phyloP scores from a whole-genome alignment of 2,888 invertebrate species.

The Diogma glabrata region DNA sequence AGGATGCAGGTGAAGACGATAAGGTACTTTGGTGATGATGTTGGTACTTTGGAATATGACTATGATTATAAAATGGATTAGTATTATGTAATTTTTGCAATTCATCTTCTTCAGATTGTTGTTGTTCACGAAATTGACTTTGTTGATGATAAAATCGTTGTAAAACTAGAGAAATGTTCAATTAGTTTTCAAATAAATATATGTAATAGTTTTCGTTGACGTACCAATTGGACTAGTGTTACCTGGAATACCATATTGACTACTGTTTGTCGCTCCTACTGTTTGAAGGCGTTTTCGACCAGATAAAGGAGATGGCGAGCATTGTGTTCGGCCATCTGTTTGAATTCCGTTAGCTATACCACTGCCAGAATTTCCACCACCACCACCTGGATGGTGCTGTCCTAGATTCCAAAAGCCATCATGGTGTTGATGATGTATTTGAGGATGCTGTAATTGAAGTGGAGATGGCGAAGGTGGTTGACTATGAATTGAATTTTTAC shows the following conservation, averaged over 20 bases:
- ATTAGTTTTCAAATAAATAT: neutral
- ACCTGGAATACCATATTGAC: conserved; percentile 39
- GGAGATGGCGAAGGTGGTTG: conserved; percentile 20
- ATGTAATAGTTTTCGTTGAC: neutral
- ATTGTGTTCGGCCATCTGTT: conserved; percentile 7
- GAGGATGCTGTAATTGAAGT: neutral
- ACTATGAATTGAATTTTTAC: conserved; percentile 24
- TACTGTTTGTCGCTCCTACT: conserved; percentile 22
- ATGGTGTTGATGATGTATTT: neutral
- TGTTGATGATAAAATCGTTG: conserved; percentile 70
- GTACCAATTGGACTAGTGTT: conserved; percentile 61
- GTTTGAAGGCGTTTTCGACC: conserved; percentile 26
- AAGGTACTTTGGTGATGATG: conserved; percentile 13
- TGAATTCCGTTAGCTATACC: neutral
- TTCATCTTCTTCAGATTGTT: conserved; percentile 6
- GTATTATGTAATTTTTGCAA: conserved; percentile 18
- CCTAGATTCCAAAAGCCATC: conserved; percentile 17
- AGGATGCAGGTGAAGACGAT: conserved; percentile 9
- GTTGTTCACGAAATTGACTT: conserved; percentile 51
- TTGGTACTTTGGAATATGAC: conserved; percentile 25
- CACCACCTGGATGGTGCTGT: conserved; percentile 18
- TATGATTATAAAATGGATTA: conserved; percentile 32
- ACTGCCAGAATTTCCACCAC: conserved; percentile 8
- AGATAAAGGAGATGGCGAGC: conserved; percentile 18
- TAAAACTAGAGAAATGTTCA: conserved; percentile 38